phyloP scores from a whole-genome alignment of 1,140 invertebrate genomes.

The Drosophila nigromelanica region DNA sequence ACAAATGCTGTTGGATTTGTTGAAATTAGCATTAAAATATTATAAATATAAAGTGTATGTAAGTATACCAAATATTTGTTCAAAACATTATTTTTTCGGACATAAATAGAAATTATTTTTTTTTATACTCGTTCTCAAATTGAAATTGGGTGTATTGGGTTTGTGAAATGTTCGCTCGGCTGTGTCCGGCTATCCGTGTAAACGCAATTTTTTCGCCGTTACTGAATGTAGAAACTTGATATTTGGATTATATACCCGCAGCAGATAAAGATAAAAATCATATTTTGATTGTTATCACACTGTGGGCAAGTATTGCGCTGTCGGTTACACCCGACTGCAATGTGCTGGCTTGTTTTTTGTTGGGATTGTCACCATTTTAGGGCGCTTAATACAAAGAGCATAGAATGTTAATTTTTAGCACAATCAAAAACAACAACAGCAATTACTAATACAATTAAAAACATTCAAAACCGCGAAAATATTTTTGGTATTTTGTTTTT shows the following conservation, averaged over 20 bases:
- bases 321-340: no score
- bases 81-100: constrained; percentile 62
- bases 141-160: no score
- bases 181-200: no score
- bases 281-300: no score
- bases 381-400: constrained; percentile 56
- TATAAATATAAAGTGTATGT: constrained; percentile 65
- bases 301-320: no score
- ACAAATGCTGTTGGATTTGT: constrained; percentile 62
- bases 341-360: constrained; percentile 13
- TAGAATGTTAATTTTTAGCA: constrained; percentile 60
- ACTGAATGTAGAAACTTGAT: no score
- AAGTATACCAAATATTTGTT: constrained; percentile 78
- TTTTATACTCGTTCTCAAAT: no score
- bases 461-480: constrained; percentile 71
- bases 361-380: constrained; percentile 33
- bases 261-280: no score
- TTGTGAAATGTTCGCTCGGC: no score
- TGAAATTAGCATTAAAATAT: constrained; percentile 81
- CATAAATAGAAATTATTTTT: no score
- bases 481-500: constrained; percentile 47
- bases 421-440: constrained; percentile 23
- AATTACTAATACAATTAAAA: constrained; percentile 67
- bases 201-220: no score
- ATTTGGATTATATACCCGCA: no score